Evolutionary conservation across 2,888 invertebrate genomes (phyloP), one percentile per base, ranked within the genome.

Genomic region (Drosophila paramelanica): DNA sequence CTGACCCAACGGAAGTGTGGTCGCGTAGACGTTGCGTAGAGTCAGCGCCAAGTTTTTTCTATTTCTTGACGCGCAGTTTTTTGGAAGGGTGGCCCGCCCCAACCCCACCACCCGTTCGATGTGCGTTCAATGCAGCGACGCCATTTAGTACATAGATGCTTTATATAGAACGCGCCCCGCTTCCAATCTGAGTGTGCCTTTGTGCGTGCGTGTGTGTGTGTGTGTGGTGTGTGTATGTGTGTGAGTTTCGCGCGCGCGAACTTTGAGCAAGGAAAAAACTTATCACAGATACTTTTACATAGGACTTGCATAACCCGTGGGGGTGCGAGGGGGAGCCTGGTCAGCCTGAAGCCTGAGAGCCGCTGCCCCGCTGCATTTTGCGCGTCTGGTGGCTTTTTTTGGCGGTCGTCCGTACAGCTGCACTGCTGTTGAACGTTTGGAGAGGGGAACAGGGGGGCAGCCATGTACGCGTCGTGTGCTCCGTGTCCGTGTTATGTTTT

Each of bases 11-110:
- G 71, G 67, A 83, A 85, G 82, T 86, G 72, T 86, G 85, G 88
- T 78, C 78, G 80, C 80, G 85, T 85, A 87, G 84, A 82, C 88
- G 62, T 77, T 87, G 84, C 84, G 84, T 84, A 84, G 83, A 83
- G 80, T 64, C 78, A 71, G 66, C 70, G 66, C 67, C 75, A 83
- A 87, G 84, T 84, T 84, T 84, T 84, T 84, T 84, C 87, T 84
- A 84, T 84, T 84, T 84, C 83, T 87, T 87, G 73, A 43, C 56
- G 74, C 60, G 55, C 77, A 57, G 56, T 57, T 65, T 60, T 69
- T 65, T 60, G 65, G 43, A 36, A n/a, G n/a, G 13, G 31, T 7
- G 23, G 2, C 17, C 39, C 31, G 14, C 20, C 38, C 13, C 6
- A 4, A 4, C 60, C 56, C 56, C 14, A 31, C 49, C 47, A 39